Percentiles rank a stretch among this genome's conserved stretches.
These are phyloP conservation scores for Agapornis canus DNA, from an alignment of 2,797 vertebrate genomes.

Conservation along the genomic window DNA sequence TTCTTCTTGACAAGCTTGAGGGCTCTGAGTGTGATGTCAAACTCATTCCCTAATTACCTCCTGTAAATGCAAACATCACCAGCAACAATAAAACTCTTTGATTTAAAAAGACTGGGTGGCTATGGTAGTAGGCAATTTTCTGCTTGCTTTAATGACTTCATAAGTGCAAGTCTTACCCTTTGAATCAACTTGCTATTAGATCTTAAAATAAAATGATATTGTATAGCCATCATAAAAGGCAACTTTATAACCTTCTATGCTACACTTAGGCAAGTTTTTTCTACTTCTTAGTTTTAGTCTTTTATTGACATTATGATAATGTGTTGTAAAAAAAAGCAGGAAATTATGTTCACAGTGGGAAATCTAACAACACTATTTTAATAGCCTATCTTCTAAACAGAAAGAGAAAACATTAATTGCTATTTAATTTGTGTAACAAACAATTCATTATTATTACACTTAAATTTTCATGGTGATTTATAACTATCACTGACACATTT, in stretches of 20 bases:
- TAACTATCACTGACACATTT: constrained; percentile 40
- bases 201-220: constrained; percentile 71
- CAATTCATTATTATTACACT: constrained; percentile 75
- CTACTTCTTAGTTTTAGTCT: constrained; percentile 65
- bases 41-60: constrained; percentile 60
- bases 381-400: constrained; percentile 73
- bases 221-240: constrained; percentile 58
- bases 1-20: constrained; percentile 46
- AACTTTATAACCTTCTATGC: constrained; percentile 52
- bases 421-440: constrained; percentile 78
- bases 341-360: constrained; percentile 87
- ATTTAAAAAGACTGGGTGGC: constrained; percentile 67
- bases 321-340: constrained; percentile 76
- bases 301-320: constrained; percentile 61
- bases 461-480: constrained; percentile 71
- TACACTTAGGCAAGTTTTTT: constrained; percentile 43
- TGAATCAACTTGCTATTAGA: constrained; percentile 70
- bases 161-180: constrained; percentile 66
- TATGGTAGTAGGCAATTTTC: constrained; percentile 67
- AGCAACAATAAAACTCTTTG: constrained; percentile 59
- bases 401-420: constrained; percentile 80
- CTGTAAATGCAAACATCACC: constrained; percentile 60
- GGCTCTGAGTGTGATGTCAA: background rate
- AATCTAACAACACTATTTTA: constrained; percentile 75
- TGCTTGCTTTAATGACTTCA: constrained; percentile 66